A percentile compares a stretch with the other conserved stretches of the same genome.
phyloP scores from a whole-genome alignment of 1,140 invertebrate species.

The Lepidurus apus region DNA sequence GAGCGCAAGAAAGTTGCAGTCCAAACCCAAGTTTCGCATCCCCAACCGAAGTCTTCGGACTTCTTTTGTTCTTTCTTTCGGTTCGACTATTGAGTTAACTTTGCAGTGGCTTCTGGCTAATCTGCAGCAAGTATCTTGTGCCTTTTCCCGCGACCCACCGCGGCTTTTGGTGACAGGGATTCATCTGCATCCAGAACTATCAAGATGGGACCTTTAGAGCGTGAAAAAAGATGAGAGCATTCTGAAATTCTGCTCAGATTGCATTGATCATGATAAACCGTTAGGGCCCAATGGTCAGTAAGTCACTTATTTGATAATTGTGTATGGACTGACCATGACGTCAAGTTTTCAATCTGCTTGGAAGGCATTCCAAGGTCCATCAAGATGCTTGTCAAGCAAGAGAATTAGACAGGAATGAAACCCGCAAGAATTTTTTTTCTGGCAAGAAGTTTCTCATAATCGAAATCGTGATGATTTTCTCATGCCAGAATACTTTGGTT shows the following conservation, averaged over 20 bases:
- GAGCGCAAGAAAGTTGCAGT: too few species aligned
- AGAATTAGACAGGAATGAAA: background rate
- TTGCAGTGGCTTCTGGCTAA: background rate
- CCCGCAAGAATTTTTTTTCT: background rate
- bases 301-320: background rate
- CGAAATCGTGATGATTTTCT: background rate
- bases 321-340: background rate
- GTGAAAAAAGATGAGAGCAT: background rate
- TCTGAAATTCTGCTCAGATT: background rate
- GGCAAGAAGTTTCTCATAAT: background rate
- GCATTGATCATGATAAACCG: background rate
- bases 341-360: background rate
- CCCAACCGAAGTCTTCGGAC: too few species aligned
- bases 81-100: background rate
- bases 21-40: too few species aligned
- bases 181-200: background rate
- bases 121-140: background rate
- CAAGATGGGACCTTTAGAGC: background rate
- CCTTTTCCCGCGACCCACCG: background rate
- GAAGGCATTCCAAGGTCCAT: background rate
- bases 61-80: too few species aligned
- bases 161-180: conserved; percentile 20
- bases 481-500: background rate
- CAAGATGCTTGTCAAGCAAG: background rate
- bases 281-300: conserved; percentile 5